phyloP scores from a whole-genome alignment of 2,113 vertebrate genomes.

The Carettochelys insculpta region DNA sequence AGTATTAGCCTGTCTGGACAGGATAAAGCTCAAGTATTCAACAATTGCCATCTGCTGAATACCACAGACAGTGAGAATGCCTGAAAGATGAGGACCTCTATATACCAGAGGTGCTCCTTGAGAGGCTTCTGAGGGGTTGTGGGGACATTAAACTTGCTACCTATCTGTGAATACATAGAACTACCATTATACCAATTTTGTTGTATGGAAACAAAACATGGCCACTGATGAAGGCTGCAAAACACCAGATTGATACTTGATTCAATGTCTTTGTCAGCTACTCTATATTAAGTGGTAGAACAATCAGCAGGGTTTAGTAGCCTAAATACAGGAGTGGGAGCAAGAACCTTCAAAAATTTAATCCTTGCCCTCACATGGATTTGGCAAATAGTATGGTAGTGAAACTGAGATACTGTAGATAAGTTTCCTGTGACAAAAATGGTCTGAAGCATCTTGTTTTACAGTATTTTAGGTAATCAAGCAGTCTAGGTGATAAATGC shows the following conservation, averaged over 20 bases:
- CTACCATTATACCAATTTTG: not conserved
- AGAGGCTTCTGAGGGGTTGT: not conserved
- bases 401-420: not conserved
- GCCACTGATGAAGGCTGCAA: not conserved
- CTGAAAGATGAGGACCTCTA: not conserved
- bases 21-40: not conserved
- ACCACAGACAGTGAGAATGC: not conserved
- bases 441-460: not conserved
- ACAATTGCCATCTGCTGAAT: not conserved
- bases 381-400: not conserved
- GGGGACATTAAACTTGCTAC: not conserved
- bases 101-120: not conserved
- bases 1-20: not conserved
- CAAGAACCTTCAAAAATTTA: not conserved
- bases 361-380: not conserved
- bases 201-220: not conserved
- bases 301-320: not conserved
- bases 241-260: not conserved
- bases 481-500: not conserved
- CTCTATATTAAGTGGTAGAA: not conserved
- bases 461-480: not conserved
- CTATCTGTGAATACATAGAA: not conserved
- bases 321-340: not conserved
- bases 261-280: not conserved
- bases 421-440: not conserved